Conservation (phyloP, 2,888 invertebrate species). For the Pteria penguin region DNA sequence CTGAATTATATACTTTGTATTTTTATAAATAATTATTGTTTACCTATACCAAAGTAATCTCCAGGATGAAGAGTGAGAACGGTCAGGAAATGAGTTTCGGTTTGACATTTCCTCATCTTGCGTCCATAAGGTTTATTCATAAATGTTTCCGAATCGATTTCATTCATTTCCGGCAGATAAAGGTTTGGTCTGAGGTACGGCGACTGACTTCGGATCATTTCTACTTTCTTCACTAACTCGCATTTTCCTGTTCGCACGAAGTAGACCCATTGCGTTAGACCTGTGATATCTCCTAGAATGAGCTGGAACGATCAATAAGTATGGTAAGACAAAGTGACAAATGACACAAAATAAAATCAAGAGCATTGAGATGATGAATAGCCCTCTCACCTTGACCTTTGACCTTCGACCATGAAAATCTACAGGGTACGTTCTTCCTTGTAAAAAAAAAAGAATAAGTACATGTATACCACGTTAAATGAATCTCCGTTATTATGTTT, state of each 20-base stretch:
- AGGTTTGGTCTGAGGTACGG: conserved; percentile 54
- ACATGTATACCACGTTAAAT: no score
- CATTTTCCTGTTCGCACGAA: conserved; percentile 61
- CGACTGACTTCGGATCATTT: conserved; percentile 52
- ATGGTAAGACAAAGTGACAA: no score
- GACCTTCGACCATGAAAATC: no score
- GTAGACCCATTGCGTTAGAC: conserved; percentile 52
- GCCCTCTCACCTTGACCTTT: no score
- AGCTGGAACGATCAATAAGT: conserved; percentile 46
- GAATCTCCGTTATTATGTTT: no score
- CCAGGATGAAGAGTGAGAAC: conserved; percentile 56
- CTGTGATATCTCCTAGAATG: conserved; percentile 49
- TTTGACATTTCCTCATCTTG: conserved; percentile 29
- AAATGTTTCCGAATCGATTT: conserved; percentile 30
- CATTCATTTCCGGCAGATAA: conserved; percentile 39
- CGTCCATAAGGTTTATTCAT: conserved; percentile 53
- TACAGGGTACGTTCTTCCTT: no score
- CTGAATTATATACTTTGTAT: no score
- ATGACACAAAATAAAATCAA: background rate
- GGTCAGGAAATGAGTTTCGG: conserved; percentile 54
- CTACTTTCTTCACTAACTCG: conserved; percentile 55
- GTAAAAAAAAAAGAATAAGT: no score
- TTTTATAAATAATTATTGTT: no score
- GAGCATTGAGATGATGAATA: no score
- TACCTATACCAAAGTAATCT: conserved; percentile 63